Evolutionary conservation across 2,113 vertebrate genomes (phyloP), one percentile per base, ranked within the genome.

Genomic region (Chaetodon auriga): DNA sequence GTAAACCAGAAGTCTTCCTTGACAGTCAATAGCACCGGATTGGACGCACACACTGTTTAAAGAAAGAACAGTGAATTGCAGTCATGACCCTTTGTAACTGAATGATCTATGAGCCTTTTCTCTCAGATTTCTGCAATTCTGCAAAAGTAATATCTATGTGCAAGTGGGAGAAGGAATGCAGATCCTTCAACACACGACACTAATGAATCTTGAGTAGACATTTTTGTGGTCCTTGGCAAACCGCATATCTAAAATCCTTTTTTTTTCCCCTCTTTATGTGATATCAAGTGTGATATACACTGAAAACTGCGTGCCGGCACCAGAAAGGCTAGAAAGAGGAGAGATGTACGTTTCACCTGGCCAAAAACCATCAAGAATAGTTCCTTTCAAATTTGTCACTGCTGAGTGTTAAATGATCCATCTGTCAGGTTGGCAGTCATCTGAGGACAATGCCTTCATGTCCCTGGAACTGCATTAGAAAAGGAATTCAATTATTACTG

Each of bases 381-480:
- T 63, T 55, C 54, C 3, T 70, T 85, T 81, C 5, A 53, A 65
- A 82, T 73, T 21, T 81, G 25, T 57, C 8, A 62, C 35, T 51
- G 35, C 68, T 58, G 54, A 60, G 53, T 57, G 30, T 30, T 57
- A 41, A 75, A 70, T 73, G 48, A 79, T 81, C 71, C 70, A 75
- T 84, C 78, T 78, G 81, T 81, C 49, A 68, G 36, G 38, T 41
- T 74, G 49, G 38, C 80, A 77, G n/a, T 35, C 14, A 45, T 6
- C 43, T 51, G 73, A 66, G 72, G 21, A 64, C 46, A 76, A 58
- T 78, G 74, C 64, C 68, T 80, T 46, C 57, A 25, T 64, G 30
- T 73, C 54, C 61, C 25, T 43, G 46, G 62, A 79, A 19, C 30
- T 66, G 15, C 38, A 57, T 7, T 36, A 15, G 18, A 73, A 23